These are phyloP conservation scores for Cryptosula pallasiana DNA, from an alignment of 2,888 invertebrate species.

Conservation along the genomic window DNA sequence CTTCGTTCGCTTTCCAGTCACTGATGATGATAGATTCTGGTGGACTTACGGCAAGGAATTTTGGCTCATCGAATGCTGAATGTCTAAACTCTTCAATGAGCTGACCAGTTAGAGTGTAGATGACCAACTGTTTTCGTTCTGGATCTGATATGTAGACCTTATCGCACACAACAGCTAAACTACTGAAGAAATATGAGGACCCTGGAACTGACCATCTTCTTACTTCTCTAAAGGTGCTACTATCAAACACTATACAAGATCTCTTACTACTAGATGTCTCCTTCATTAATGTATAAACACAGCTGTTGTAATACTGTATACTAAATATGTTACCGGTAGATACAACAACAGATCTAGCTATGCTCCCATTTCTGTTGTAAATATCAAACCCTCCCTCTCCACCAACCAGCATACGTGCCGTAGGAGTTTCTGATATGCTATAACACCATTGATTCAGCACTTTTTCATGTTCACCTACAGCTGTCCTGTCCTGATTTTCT, in stretches of 20 bases:
- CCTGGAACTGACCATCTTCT: background rate
- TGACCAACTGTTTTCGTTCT: background rate
- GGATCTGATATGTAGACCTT: background rate
- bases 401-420: background rate
- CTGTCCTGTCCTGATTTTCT: too few species aligned
- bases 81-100: background rate
- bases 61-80: background rate
- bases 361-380: background rate
- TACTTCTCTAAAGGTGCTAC: background rate
- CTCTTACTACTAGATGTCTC: background rate
- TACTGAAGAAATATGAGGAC: background rate
- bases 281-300: background rate
- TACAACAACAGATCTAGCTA: background rate
- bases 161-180: background rate
- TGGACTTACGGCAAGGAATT: background rate
- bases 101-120: background rate
- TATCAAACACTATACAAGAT: background rate
- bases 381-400: background rate
- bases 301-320: background rate
- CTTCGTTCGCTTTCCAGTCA: background rate
- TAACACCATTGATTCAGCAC: background rate
- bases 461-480: background rate
- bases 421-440: background rate
- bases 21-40: background rate
- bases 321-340: background rate